Percentiles rank a stretch among this genome's conserved stretches.
Evolutionary conservation across 2,113 vertebrate species (phyloP).

Genomic region (Pseudorasbora parva): DNA sequence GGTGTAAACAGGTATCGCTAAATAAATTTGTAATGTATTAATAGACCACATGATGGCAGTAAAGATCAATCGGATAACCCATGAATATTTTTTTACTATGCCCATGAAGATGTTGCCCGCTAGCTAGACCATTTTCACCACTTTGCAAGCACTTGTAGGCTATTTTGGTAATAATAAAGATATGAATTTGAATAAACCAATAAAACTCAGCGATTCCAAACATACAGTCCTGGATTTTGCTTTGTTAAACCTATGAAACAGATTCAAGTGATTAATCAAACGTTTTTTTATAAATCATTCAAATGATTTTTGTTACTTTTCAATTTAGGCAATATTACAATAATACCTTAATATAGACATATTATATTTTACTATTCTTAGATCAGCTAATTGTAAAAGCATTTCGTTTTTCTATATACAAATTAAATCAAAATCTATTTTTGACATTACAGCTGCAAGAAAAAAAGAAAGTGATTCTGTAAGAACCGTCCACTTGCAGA

Average conservation of each 20-base stretch:
- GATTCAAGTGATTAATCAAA: background rate
- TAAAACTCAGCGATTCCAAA: background rate
- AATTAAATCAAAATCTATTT: background rate
- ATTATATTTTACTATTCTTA: background rate
- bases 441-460: too few species aligned
- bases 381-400: background rate
- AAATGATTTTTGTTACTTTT: background rate
- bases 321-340: background rate
- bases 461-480: too few species aligned
- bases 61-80: background rate
- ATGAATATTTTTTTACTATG: too few species aligned
- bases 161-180: background rate
- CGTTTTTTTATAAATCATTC: too few species aligned
- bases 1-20: background rate
- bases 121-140: background rate
- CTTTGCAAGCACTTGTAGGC: background rate
- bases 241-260: background rate
- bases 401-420: background rate
- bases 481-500: too few species aligned
- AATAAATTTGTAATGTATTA: background rate
- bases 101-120: background rate
- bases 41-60: conserved; percentile 23
- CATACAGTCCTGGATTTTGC: background rate
- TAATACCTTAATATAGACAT: background rate
- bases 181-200: background rate